These are phyloP conservation scores for Silurus aristotelis DNA, from an alignment of 2,797 vertebrate genomes.

Conservation along the genomic window DNA sequence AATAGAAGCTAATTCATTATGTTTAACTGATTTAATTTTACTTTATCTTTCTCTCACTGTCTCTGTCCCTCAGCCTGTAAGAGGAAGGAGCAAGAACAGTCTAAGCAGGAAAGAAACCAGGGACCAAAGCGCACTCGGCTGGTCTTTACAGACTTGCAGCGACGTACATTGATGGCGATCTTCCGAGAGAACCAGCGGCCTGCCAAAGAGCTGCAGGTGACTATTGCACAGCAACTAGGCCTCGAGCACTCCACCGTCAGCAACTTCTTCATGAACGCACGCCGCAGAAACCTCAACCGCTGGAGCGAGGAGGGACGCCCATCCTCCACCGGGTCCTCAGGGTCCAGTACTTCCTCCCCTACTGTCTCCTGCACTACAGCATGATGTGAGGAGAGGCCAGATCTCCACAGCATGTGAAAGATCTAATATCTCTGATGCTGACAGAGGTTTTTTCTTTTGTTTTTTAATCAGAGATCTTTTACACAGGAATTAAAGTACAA, in stretches of 20 bases:
- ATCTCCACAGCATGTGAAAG: constrained; percentile 36
- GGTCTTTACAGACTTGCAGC: constrained; percentile 87
- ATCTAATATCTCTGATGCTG: constrained; percentile 35
- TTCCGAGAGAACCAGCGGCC: constrained; percentile 86
- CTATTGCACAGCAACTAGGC: constrained; percentile 85
- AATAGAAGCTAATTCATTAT: background rate
- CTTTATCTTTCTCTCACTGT: background rate
- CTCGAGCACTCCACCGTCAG: constrained; percentile 85
- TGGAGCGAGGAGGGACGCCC: constrained; percentile 84
- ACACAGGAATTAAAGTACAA: constrained; percentile 54
- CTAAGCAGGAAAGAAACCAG: constrained; percentile 83
- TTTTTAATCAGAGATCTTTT: constrained; percentile 48
- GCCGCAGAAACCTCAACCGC: constrained; percentile 84
- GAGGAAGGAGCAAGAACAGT: constrained; percentile 84
- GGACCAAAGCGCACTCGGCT: constrained; percentile 82
- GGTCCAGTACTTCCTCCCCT: constrained; percentile 76
- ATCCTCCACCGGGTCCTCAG: constrained; percentile 79
- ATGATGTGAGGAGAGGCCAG: constrained; percentile 62
- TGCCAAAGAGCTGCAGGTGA: constrained; percentile 84
- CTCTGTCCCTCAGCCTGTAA: constrained; percentile 77
- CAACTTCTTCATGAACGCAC: constrained; percentile 91
- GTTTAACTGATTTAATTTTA: background rate
- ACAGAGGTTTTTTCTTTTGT: constrained; percentile 40
- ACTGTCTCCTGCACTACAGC: constrained; percentile 83
- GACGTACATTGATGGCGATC: constrained; percentile 83